Conservation (phyloP, 2,113 vertebrate species). For the Elephas maximus region DNA sequence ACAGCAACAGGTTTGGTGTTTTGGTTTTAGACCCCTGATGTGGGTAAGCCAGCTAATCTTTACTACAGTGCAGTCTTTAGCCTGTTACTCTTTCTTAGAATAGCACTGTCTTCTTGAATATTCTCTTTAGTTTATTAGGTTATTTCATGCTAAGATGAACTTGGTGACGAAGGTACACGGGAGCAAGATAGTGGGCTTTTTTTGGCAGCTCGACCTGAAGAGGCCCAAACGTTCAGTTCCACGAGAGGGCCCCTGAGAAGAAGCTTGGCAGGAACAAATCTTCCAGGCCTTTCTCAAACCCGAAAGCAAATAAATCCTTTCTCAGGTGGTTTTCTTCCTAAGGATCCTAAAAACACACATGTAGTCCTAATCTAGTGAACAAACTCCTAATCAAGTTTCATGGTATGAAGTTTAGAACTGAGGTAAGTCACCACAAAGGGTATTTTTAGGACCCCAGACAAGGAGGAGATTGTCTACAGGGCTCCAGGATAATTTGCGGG, state of each 20-base stretch:
- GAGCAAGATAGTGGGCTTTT: neutral
- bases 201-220: neutral
- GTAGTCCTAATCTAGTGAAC: neutral
- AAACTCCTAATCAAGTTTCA: neutral
- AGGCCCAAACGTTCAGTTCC: neutral
- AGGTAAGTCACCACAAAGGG: slow-evolving; percentile 55
- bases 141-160: neutral
- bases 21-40: too few relatives aligned
- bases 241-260: rapidly evolving
- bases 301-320: neutral
- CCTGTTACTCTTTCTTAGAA: rapidly evolving
- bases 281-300: neutral
- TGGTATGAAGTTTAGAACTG: neutral
- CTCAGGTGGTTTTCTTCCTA: neutral
- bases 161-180: neutral
- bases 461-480: slow-evolving; percentile 80
- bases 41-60: rapidly evolving
- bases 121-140: neutral
- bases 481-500: slow-evolving; percentile 75
- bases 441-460: slow-evolving; percentile 83
- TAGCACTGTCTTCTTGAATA: rapidly evolving
- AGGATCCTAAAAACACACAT: neutral
- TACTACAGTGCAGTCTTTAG: neutral
- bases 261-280: rapidly evolving
- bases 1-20: too few relatives aligned